Percentiles rank a stretch among this genome's conserved stretches.
phyloP scores from a whole-genome alignment of 2,888 invertebrate species.

The Plagodis pulveraria region DNA sequence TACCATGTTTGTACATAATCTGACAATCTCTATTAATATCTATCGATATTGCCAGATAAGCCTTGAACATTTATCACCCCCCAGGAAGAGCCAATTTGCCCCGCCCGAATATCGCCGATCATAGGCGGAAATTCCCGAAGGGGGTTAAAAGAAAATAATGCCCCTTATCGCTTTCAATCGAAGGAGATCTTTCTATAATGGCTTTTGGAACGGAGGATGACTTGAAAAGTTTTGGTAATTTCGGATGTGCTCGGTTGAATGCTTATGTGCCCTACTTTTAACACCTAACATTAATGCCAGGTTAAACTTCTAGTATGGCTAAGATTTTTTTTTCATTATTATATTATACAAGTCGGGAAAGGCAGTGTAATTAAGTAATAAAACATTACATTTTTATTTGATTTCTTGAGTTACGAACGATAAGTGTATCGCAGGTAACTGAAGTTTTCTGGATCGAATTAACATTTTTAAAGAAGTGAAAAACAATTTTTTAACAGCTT shows the following conservation, averaged over 20 bases:
- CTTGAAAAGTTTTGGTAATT: constrained; percentile 31
- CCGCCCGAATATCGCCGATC: constrained; percentile 25
- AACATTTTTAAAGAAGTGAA: too few species aligned
- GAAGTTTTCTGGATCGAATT: too few species aligned
- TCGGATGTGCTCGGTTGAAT: constrained; percentile 7
- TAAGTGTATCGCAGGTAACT: too few species aligned
- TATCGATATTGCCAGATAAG: constrained; percentile 23
- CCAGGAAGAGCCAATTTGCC: constrained; percentile 28
- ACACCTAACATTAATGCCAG: too few species aligned
- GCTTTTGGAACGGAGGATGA: constrained; percentile 25
- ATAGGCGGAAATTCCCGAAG: constrained; percentile 31
- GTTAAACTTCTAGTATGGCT: background rate
- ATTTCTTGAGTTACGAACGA: too few species aligned
- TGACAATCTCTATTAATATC: background rate
- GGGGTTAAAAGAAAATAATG: constrained; percentile 30
- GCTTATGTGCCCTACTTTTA: background rate
- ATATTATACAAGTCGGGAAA: too few species aligned
- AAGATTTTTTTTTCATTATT: too few species aligned
- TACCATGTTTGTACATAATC: background rate
- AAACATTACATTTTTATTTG: too few species aligned
- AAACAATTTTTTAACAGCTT: too few species aligned
- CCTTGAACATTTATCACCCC: constrained; percentile 26
- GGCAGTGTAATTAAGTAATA: too few species aligned
- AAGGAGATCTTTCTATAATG: constrained; percentile 32
- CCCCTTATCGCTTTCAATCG: constrained; percentile 34